A percentile compares a stretch with the other conserved stretches of the same genome.
These are phyloP conservation scores for Eubucco bourcierii DNA, from an alignment of 2,113 vertebrate species.

Conservation along the genomic window DNA sequence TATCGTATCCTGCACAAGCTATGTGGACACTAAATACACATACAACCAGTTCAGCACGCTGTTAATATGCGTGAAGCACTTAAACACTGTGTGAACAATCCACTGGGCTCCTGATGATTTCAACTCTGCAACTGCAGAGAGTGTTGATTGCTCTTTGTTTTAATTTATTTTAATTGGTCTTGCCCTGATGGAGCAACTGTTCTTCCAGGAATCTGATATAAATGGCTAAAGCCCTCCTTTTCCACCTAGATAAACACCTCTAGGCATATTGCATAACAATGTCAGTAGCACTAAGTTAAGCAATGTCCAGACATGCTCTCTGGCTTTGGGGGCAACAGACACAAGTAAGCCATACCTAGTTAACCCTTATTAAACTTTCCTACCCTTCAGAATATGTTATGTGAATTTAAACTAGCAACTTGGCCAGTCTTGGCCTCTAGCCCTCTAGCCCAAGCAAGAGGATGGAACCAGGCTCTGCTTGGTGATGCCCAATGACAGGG, in stretches of 20 bases:
- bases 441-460: too few species aligned
- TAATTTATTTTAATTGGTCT: slow-evolving; percentile 1
- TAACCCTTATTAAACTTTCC: neutral
- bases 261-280: neutral
- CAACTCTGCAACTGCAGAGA: neutral
- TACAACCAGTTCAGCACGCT: neutral
- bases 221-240: neutral
- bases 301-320: neutral
- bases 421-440: neutral
- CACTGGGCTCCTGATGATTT: neutral
- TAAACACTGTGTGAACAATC: neutral
- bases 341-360: slow-evolving; percentile 4
- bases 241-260: neutral
- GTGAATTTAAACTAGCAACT: neutral
- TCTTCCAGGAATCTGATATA: neutral
- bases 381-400: neutral
- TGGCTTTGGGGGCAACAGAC: neutral
- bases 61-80: neutral
- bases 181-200: neutral
- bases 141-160: slow-evolving; percentile 8
- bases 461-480: too few species aligned
- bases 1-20: neutral
- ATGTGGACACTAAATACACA: neutral
- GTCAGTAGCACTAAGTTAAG: neutral
- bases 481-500: too few species aligned